These are phyloP conservation scores for Troides oblongomaculatus DNA, from an alignment of 2,888 invertebrate genomes.

Conservation along the genomic window DNA sequence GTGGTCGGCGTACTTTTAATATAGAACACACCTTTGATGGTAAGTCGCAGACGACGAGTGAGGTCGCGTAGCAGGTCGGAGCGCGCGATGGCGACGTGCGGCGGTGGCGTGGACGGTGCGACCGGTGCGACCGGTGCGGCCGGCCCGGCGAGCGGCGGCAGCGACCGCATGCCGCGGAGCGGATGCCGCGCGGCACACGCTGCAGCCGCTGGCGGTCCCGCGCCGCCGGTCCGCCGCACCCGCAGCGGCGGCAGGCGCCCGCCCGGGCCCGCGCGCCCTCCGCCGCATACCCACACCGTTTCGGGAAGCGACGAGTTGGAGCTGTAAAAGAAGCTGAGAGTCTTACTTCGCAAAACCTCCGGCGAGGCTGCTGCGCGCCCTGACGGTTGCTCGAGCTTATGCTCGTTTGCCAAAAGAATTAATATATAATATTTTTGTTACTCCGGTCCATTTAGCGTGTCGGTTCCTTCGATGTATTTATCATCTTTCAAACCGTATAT, in stretches of 20 bases:
- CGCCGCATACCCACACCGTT: constrained; percentile 20
- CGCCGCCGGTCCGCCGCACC: constrained; percentile 11
- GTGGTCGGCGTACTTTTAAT: no score
- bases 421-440: no score
- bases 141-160: constrained; percentile 40
- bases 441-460: no score
- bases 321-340: constrained; percentile 32
- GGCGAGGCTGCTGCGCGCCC: no score
- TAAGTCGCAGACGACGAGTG: constrained; percentile 40
- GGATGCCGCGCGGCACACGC: constrained; percentile 22
- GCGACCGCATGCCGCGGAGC: constrained; percentile 32
- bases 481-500: no score
- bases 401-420: no score
- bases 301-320: constrained; percentile 54
- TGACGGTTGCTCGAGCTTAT: no score
- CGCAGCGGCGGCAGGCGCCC: constrained; percentile 16
- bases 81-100: constrained; percentile 38
- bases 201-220: not conserved
- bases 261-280: constrained; percentile 54
- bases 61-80: constrained; percentile 41
- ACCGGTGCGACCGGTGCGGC: not conserved
- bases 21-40: constrained; percentile 32
- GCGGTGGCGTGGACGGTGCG: constrained; percentile 29
- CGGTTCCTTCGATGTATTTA: no score
- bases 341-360: no score